A percentile compares a stretch with the other conserved stretches of the same genome.
Conservation (phyloP, 2,113 vertebrate genomes). For the Murina feae region DNA sequence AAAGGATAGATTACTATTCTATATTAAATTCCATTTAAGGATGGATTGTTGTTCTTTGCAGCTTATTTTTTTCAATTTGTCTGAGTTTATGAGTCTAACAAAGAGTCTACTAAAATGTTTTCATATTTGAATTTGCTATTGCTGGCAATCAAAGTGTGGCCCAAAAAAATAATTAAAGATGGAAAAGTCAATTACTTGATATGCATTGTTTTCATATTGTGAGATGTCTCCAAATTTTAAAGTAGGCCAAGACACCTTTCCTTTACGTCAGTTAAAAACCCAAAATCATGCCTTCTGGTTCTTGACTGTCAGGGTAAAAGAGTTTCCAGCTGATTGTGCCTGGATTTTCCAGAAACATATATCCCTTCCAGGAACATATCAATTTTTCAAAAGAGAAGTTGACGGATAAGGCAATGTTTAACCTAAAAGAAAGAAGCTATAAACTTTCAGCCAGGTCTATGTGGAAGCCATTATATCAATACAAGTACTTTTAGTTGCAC, state of each 20-base stretch:
- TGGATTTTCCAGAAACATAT: background rate
- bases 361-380: background rate
- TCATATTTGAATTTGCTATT: conserved; percentile 22
- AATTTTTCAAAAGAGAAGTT: conserved; percentile 24
- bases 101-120: background rate
- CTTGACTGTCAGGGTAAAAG: background rate
- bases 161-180: background rate
- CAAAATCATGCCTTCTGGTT: background rate
- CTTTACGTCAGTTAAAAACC: background rate
- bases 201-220: background rate
- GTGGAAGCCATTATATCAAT: background rate
- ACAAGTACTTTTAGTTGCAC: background rate
- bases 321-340: background rate
- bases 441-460: background rate
- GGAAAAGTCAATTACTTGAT: conserved; percentile 7
- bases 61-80: background rate
- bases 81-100: background rate
- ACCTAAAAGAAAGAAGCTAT: background rate
- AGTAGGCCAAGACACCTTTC: background rate
- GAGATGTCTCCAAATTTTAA: conserved; percentile 16
- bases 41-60: background rate
- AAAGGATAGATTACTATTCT: background rate
- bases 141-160: background rate
- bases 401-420: background rate
- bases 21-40: background rate